phyloP scores from a whole-genome alignment of 2,113 vertebrate genomes.

The Pongo pygmaeus region DNA sequence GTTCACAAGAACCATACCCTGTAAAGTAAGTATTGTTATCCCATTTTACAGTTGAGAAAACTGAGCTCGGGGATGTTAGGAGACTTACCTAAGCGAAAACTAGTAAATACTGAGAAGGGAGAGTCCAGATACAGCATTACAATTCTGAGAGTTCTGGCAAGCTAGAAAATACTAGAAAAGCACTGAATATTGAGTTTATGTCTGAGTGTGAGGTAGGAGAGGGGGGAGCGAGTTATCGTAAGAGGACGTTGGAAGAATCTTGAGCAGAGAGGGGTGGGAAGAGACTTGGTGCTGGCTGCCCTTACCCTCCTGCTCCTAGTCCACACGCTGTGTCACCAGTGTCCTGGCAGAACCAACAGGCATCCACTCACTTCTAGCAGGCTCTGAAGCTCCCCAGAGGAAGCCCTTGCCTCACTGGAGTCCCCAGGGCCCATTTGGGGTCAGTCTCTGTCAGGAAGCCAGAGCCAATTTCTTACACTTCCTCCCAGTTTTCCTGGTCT shows the following conservation, averaged over 20 bases:
- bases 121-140: not conserved
- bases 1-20: not conserved
- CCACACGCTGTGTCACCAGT: fast-evolving
- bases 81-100: not conserved
- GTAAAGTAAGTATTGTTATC: too few relatives aligned
- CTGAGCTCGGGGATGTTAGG: not conserved
- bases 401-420: fast-evolving
- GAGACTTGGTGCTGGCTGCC: too few relatives aligned
- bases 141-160: not conserved
- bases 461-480: not conserved
- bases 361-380: not conserved
- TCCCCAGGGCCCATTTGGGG: not conserved
- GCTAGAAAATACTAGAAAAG: not conserved
- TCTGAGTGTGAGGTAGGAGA: not conserved
- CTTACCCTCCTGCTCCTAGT: not conserved
- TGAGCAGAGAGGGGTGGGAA: not conserved
- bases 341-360: not conserved
- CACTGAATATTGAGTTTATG: too few relatives aligned
- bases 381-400: not conserved
- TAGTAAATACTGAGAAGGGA: not conserved
- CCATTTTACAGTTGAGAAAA: not conserved
- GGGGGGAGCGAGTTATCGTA: not conserved
- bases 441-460: not conserved
- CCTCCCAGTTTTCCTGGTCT: not conserved
- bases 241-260: not conserved